These are phyloP conservation scores for Opisthograptis luteolata DNA, from an alignment of 2,888 invertebrate genomes.

Conservation along the genomic window DNA sequence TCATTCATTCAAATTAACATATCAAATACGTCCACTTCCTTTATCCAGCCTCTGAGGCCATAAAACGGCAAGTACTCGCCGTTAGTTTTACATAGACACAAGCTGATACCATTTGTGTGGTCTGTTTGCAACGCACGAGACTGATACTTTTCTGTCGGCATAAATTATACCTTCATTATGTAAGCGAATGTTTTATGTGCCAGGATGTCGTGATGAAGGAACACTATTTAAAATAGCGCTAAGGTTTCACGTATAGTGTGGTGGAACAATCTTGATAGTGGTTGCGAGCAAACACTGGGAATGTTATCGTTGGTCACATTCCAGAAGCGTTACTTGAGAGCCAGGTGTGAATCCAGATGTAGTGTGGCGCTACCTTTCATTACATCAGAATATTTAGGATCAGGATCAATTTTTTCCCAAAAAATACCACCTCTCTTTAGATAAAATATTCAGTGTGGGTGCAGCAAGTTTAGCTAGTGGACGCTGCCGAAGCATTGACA, in stretches of 20 bases:
- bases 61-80: conserved; percentile 21
- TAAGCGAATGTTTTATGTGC: conserved; percentile 72
- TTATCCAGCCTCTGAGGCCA: conserved; percentile 11
- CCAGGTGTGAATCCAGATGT: no score
- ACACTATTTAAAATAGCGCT: conserved; percentile 54
- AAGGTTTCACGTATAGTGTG: conserved; percentile 19
- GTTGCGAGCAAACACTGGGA: no score
- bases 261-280: conserved; percentile 1
- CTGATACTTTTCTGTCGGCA: conserved; percentile 71
- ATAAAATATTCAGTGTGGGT: no score
- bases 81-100: conserved; percentile 21
- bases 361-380: no score
- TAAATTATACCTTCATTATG: conserved; percentile 77
- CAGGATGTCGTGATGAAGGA: conserved; percentile 76
- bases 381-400: no score
- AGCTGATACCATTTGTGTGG: conserved; percentile 53
- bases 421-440: no score
- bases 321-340: no score
- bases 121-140: conserved; percentile 56
- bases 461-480: no score
- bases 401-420: no score
- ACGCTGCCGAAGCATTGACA: no score
- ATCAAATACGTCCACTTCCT: conserved; percentile 21
- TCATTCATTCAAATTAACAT: conserved; percentile 9
- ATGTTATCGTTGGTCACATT: no score